Conservation (phyloP, 2,888 invertebrate species). For the Leistus spinibarbis region DNA sequence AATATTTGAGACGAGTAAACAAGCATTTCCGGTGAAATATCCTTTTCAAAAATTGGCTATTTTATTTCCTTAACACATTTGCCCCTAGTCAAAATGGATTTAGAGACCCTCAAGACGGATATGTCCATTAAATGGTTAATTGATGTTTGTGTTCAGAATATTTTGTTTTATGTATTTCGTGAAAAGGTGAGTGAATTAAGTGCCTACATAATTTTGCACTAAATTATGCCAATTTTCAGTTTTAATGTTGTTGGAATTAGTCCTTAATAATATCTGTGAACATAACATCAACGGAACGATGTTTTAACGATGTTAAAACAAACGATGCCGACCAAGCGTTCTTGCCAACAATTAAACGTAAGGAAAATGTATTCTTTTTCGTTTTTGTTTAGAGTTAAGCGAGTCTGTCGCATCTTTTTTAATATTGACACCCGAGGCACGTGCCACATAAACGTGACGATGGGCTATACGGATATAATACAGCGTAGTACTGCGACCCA, state of each 20-base stretch:
- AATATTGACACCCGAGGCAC: constrained; percentile 10
- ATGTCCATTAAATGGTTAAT: too few species aligned
- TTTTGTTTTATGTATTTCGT: too few species aligned
- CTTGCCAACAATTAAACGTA: background rate
- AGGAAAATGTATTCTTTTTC: background rate
- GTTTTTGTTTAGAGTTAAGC: background rate
- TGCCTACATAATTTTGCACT: too few species aligned
- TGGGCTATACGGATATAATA: background rate
- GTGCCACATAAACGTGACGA: constrained; percentile 3
- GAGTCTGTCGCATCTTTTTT: background rate
- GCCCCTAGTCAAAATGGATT: too few species aligned
- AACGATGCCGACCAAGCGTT: background rate
- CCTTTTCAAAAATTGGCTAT: too few species aligned
- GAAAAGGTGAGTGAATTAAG: too few species aligned
- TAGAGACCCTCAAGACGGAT: too few species aligned
- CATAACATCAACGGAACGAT: background rate
- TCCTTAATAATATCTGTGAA: background rate
- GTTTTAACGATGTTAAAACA: background rate
- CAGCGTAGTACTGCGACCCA: background rate
- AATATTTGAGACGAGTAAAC: too few species aligned
- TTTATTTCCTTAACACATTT: too few species aligned
- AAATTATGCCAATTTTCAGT: background rate
- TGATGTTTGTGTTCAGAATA: too few species aligned
- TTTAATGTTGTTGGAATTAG: too few species aligned
- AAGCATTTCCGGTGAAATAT: too few species aligned